phyloP scores from a whole-genome alignment of 2,888 invertebrate genomes.

The Eupithecia centaureata region DNA sequence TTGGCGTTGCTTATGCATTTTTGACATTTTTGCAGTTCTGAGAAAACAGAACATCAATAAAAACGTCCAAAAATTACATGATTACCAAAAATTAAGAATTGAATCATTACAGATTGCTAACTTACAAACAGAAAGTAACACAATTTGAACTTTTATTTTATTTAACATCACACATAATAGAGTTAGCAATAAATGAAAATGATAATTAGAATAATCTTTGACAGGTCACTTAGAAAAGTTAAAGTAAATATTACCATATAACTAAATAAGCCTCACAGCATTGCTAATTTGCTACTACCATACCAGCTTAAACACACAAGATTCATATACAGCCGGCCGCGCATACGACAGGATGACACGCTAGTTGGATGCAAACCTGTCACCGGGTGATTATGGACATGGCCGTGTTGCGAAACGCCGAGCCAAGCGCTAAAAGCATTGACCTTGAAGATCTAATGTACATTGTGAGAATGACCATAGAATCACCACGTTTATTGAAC shows the following conservation, averaged over 20 bases:
- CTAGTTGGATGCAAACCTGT: conserved; percentile 5
- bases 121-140: background rate
- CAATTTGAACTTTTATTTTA: background rate
- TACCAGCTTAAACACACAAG: background rate
- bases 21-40: background rate
- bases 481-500: conserved; percentile 30
- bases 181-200: background rate
- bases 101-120: background rate
- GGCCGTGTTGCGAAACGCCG: conserved; percentile 32
- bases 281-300: too few relatives aligned
- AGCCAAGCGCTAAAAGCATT: conserved; percentile 28
- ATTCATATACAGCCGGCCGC: background rate
- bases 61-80: background rate
- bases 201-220: background rate
- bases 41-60: background rate
- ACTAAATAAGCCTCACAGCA: background rate
- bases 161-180: background rate
- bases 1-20: conserved; percentile 4
- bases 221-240: background rate
- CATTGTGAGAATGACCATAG: conserved; percentile 23
- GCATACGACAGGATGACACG: conserved; percentile 3
- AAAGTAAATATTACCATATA: background rate
- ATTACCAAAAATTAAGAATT: background rate
- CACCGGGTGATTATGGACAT: conserved; percentile 27
- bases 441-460: conserved; percentile 28